phyloP scores from a whole-genome alignment of 2,113 vertebrate species.

The Triplophysa dalaica region DNA sequence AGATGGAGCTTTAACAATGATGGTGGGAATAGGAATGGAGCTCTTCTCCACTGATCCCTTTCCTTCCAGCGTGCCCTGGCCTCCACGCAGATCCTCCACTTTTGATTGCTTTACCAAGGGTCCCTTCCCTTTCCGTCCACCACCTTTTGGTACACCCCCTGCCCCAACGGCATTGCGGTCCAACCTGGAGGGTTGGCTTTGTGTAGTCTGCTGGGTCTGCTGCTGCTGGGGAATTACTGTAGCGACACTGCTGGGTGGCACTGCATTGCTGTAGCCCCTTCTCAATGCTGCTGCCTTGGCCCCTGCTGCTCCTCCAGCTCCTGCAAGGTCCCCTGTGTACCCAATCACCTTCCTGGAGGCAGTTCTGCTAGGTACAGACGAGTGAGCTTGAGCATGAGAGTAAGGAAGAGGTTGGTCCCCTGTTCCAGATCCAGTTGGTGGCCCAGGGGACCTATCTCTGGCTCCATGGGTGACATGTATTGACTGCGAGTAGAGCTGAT shows the following conservation, averaged over 20 bases:
- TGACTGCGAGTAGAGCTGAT: slow-evolving; percentile 75
- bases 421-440: slow-evolving; percentile 52
- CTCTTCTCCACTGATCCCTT: slow-evolving; percentile 81
- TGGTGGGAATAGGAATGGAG: slow-evolving; percentile 91
- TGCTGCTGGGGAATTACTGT: slow-evolving; percentile 73
- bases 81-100: slow-evolving; percentile 78
- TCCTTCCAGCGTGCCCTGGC: slow-evolving; percentile 66
- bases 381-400: slow-evolving; percentile 68
- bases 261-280: slow-evolving; percentile 73
- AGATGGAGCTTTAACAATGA: slow-evolving; percentile 91
- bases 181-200: slow-evolving; percentile 68
- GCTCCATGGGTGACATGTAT: slow-evolving; percentile 67
- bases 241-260: slow-evolving; percentile 71
- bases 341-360: slow-evolving; percentile 72
- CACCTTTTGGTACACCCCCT: slow-evolving; percentile 69
- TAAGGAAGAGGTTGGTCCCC: slow-evolving; percentile 64
- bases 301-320: slow-evolving; percentile 55
- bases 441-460: slow-evolving; percentile 67
- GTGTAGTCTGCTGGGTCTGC: slow-evolving; percentile 66
- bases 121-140: slow-evolving; percentile 80
- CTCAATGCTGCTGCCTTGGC: slow-evolving; percentile 70
- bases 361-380: slow-evolving; percentile 69
- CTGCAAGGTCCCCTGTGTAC: slow-evolving; percentile 69
- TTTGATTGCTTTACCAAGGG: slow-evolving; percentile 90
- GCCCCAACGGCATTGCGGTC: slow-evolving; percentile 63